phyloP scores from a whole-genome alignment of 2,888 invertebrate species.

The Trichopoda pennipes region DNA sequence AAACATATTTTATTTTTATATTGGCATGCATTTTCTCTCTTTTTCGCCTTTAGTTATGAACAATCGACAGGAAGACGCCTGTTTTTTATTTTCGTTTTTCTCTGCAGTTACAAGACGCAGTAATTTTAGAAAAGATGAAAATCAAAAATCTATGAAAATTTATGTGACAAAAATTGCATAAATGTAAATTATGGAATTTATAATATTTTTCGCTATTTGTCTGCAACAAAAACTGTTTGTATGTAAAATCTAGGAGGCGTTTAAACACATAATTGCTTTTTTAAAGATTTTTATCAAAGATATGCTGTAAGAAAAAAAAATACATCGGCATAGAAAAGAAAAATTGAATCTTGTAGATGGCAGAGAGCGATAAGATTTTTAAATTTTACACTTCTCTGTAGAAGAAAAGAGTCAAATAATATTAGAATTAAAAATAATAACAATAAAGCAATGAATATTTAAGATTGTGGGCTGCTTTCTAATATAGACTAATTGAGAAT shows the following conservation, averaged over 20 bases:
- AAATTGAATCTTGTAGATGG: slow-evolving; percentile 26
- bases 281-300: slow-evolving; percentile 56
- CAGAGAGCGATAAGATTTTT: not conserved
- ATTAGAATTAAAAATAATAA: not conserved
- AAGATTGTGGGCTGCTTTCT: no score
- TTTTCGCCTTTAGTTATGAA: slow-evolving; percentile 47
- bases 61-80: slow-evolving; percentile 63
- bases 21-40: slow-evolving; percentile 26
- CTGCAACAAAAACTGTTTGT: slow-evolving; percentile 26
- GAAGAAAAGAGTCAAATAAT: not conserved
- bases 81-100: slow-evolving; percentile 21
- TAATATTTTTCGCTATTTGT: slow-evolving; percentile 27
- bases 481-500: no score
- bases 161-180: slow-evolving; percentile 62
- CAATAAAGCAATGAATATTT: not conserved
- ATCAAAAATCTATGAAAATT: slow-evolving; percentile 37
- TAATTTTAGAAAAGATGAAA: slow-evolving; percentile 28
- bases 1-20: slow-evolving; percentile 13
- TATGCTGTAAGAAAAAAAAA: slow-evolving; percentile 3
- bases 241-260: slow-evolving; percentile 59
- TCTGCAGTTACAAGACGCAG: not conserved
- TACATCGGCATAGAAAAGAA: not conserved
- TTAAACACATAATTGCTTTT: slow-evolving; percentile 65
- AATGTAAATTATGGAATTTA: slow-evolving; percentile 48
- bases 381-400: not conserved